A percentile compares a stretch with the other conserved stretches of the same genome.
These are phyloP conservation scores for Oreochromis aureus DNA, from an alignment of 2,113 vertebrate species.

Conservation along the genomic window DNA sequence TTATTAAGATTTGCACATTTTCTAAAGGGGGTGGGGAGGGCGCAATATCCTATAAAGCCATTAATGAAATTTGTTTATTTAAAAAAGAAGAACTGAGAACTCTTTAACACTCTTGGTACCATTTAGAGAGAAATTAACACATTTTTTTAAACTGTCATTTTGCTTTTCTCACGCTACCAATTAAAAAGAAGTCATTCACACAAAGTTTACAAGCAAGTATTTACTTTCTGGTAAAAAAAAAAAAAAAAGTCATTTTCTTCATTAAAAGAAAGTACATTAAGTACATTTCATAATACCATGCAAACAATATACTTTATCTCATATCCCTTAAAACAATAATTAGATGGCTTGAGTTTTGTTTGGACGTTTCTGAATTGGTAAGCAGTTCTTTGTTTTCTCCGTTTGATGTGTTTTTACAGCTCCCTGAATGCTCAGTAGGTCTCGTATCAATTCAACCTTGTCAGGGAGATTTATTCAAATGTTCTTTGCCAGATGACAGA, in stretches of 20 bases:
- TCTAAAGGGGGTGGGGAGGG: background rate
- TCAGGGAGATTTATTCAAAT: conserved; percentile 18
- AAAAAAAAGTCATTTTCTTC: background rate
- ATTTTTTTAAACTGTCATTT: background rate
- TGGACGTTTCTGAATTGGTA: background rate
- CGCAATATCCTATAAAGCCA: background rate
- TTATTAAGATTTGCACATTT: background rate
- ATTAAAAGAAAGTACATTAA: background rate
- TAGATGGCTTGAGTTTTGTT: background rate
- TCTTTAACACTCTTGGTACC: background rate
- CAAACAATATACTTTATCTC: background rate
- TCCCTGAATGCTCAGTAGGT: background rate
- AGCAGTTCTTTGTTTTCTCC: background rate
- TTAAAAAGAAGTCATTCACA: background rate
- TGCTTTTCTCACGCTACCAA: background rate
- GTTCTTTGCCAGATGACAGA: conserved; percentile 22
- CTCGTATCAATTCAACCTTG: background rate
- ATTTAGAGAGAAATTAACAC: background rate
- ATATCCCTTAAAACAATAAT: background rate
- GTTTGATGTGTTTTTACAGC: background rate
- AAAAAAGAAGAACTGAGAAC: conserved; percentile 23
- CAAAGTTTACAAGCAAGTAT: background rate
- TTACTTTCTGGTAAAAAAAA: background rate
- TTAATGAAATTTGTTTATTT: background rate
- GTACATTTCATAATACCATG: background rate